These are phyloP conservation scores for Rhagologus leucostigma DNA, from an alignment of 2,113 vertebrate species.

Conservation along the genomic window DNA sequence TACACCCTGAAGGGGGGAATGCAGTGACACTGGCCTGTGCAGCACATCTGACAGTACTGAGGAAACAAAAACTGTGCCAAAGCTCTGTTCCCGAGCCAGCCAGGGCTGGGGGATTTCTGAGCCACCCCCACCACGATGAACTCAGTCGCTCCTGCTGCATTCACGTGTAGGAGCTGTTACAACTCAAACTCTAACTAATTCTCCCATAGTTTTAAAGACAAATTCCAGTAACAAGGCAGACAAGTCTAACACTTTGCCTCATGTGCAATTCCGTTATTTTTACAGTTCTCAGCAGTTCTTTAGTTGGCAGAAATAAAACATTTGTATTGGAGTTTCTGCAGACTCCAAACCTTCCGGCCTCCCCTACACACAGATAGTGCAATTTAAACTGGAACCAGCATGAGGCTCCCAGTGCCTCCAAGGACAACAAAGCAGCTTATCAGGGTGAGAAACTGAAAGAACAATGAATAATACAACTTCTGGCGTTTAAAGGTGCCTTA, in stretches of 20 bases:
- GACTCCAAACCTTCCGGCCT: neutral
- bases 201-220: neutral
- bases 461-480: neutral
- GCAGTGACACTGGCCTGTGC: fast-evolving
- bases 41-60: neutral
- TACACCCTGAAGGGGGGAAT: neutral
- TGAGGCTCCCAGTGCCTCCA: neutral
- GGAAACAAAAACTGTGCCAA: fast-evolving
- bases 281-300: neutral
- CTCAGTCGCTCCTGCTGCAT: fast-evolving
- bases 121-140: fast-evolving
- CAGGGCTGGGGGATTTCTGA: neutral
- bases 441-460: neutral
- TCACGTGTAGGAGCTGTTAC: fast-evolving
- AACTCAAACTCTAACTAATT: fast-evolving
- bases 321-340: neutral
- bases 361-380: neutral
- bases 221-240: neutral
- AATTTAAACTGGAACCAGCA: neutral
- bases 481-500: neutral
- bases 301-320: neutral
- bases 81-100: neutral
- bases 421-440: neutral
- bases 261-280: fast-evolving
- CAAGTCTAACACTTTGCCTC: neutral